Evolutionary conservation across 2,113 vertebrate genomes (phyloP).

Genomic region (Hemichromis elongatus): DNA sequence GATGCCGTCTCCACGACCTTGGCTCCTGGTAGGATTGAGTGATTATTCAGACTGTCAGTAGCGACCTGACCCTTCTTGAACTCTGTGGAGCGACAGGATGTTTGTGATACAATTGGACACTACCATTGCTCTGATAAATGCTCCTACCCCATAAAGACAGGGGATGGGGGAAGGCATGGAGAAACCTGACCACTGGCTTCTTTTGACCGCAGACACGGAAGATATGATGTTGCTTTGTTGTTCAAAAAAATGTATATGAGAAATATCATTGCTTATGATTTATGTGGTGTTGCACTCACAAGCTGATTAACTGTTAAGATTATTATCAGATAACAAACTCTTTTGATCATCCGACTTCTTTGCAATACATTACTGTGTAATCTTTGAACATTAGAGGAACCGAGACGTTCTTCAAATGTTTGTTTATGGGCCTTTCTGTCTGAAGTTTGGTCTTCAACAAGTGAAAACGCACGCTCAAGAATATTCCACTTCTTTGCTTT

Average conservation of each 20-base stretch:
- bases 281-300: neutral
- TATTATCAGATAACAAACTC: neutral
- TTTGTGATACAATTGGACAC: slow-evolving; percentile 42
- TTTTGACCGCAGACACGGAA: neutral
- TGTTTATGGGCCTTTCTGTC: neutral
- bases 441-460: neutral
- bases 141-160: neutral
- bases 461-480: neutral
- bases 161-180: neutral
- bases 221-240: neutral
- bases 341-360: neutral
- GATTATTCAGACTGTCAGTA: slow-evolving; percentile 53
- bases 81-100: slow-evolving; percentile 15
- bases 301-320: neutral
- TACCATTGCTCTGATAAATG: slow-evolving; percentile 44
- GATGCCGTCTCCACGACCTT: slow-evolving; percentile 48
- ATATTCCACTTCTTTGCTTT: neutral
- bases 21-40: slow-evolving; percentile 45
- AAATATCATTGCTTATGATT: neutral
- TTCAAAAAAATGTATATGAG: neutral
- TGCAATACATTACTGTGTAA: neutral
- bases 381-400: neutral
- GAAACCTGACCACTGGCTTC: neutral
- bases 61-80: slow-evolving; percentile 30
- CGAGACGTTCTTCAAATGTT: neutral